phyloP scores from a whole-genome alignment of 2,797 vertebrate species.

The Labeo calbasu region DNA sequence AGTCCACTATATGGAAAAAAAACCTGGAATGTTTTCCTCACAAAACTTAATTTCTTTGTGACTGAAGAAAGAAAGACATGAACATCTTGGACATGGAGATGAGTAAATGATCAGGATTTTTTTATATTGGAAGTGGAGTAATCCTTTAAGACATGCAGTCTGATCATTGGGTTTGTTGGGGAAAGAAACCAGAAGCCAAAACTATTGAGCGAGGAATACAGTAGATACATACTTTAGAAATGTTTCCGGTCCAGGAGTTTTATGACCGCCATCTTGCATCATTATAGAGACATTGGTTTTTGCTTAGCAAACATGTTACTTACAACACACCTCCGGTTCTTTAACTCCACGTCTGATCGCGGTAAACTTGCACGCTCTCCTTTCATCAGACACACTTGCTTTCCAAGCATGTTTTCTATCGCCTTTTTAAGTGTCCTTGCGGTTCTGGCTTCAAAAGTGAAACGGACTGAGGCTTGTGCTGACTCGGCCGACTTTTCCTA shows the following conservation, averaged over 20 bases:
- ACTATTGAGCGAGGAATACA: neutral
- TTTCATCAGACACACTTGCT: conserved; percentile 56
- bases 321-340: conserved; percentile 30
- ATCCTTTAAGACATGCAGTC: neutral
- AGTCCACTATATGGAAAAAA: too few relatives aligned
- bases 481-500: conserved; percentile 82
- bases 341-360: conserved; percentile 29
- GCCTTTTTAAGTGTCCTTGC: conserved; percentile 79
- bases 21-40: too few relatives aligned
- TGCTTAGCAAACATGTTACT: conserved; percentile 40
- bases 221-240: conserved; percentile 8
- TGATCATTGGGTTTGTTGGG: conserved; percentile 1
- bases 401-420: conserved; percentile 72
- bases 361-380: conserved; percentile 22
- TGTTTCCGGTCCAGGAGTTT: conserved; percentile 7
- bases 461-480: conserved; percentile 71
- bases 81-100: too few relatives aligned
- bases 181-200: neutral
- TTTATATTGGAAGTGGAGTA: too few relatives aligned
- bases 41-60: too few relatives aligned
- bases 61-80: too few relatives aligned
- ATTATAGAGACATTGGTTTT: conserved; percentile 22
- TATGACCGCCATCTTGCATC: conserved; percentile 13
- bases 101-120: too few relatives aligned
- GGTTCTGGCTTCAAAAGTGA: conserved; percentile 79